Base-by-base conservation (phyloP, 1,140 invertebrate species). In the Vollenhovia emeryi region DNA sequence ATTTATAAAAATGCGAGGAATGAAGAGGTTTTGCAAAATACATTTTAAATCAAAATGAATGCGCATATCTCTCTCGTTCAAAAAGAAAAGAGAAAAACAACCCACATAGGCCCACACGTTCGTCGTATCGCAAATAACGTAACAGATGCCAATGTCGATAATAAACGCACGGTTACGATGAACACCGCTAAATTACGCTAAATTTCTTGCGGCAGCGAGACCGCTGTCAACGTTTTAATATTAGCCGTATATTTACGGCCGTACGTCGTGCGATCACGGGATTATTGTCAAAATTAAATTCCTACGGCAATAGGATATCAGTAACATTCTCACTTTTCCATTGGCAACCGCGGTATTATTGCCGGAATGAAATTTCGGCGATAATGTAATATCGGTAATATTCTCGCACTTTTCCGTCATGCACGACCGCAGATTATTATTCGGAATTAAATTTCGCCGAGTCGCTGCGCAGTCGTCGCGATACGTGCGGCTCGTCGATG, bases 231-330 rank as follows among this genome's bases (percentile, higher is more conserved):
- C 36, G 27, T 82, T 82, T 82, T 82, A 82, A 82, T 82, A 82
- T 82, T 30, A 45, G n/a, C 9, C 24, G n/a, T 60, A 76, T 15
- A 62, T 76, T 62, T 66, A 43, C 57, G 18, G 6, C 27, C 24
- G 27, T 82, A 57, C 24, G 21, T 57, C 24, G 50, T 21, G 36
- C 21, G 66, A 79, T 68, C 50, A 18, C 64, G 18, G 52, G 66
- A 82, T 82, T 82, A 71, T 64, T 82, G 50, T 71, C 78, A 43
- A 82, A 82, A 82, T 82, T 82, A 82, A 82, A 82, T 82, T 82
- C 78, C 78, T 24, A 45, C 50, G 78, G 55, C 75, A 64, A 64
- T 76, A 71, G 36, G 55, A 40, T 57, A 80, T 69, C 30, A 69
- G 33, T 69, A 80, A 43, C 50, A 71, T 82, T 82, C 50, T 82